These are phyloP conservation scores for Galaxias olidus DNA, from an alignment of 2,797 vertebrate species.

Conservation along the genomic window DNA sequence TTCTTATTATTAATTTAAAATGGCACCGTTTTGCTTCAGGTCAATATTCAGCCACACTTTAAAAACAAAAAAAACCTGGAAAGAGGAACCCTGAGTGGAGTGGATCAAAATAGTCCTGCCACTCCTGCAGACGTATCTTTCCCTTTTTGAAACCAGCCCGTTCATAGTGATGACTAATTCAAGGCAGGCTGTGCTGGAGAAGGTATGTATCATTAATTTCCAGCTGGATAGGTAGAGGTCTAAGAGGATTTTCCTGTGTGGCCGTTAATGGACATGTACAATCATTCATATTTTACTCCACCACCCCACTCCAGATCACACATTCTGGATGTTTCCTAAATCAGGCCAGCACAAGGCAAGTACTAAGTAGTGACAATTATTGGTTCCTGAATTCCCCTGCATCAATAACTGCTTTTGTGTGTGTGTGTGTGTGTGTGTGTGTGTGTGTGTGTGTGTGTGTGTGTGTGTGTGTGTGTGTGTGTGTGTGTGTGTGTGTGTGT, in stretches of 20 bases:
- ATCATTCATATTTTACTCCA: background rate
- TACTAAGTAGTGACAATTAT: background rate
- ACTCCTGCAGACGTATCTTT: background rate
- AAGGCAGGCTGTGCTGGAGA: background rate
- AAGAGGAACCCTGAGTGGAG: background rate
- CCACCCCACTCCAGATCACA: background rate
- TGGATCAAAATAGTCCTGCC: slow-evolving; percentile 7
- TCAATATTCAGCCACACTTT: background rate
- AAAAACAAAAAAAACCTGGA: background rate
- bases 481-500: too few relatives aligned
- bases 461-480: too few relatives aligned
- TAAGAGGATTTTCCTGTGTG: background rate
- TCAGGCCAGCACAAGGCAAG: background rate
- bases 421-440: too few relatives aligned
- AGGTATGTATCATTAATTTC: background rate
- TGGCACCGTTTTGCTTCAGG: background rate
- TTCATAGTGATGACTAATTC: slow-evolving; percentile 9
- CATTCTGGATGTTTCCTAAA: background rate
- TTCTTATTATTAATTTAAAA: background rate
- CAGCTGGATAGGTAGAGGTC: slow-evolving; percentile 1
- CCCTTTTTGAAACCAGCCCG: slow-evolving; percentile 3
- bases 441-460: too few relatives aligned
- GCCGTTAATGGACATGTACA: background rate
- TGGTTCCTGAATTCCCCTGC: background rate
- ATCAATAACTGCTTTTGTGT: too few relatives aligned